A percentile compares a stretch with the other conserved stretches of the same genome.
Conservation (phyloP, 2,113 vertebrate species). For the Prionailurus viverrinus region DNA sequence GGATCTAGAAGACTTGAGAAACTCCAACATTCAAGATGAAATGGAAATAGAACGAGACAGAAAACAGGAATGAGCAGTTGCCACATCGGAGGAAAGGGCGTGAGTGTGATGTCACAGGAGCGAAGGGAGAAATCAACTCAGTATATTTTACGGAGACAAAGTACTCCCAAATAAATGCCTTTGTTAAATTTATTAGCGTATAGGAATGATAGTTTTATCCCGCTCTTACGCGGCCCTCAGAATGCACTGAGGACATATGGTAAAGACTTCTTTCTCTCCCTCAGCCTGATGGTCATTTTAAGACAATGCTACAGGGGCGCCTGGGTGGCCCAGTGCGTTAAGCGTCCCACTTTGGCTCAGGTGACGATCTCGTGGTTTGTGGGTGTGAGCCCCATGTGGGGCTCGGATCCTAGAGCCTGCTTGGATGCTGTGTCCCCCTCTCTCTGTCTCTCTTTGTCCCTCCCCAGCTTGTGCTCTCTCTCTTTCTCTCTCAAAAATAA, state of each 20-base stretch:
- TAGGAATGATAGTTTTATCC: background rate
- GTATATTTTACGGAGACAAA: background rate
- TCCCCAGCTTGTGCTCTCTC: no score
- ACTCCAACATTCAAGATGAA: background rate
- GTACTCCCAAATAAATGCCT: background rate
- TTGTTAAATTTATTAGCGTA: background rate
- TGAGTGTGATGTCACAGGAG: background rate
- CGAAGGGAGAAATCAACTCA: background rate
- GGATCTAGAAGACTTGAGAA: background rate
- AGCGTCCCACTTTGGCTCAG: no score
- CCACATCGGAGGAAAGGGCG: background rate
- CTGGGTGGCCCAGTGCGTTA: no score
- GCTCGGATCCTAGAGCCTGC: no score
- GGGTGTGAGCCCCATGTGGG: no score
- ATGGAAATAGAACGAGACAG: background rate
- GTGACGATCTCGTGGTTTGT: no score
- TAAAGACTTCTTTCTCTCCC: background rate
- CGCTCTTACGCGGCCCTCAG: background rate
- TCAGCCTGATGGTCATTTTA: background rate
- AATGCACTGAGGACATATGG: background rate
- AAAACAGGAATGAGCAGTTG: background rate
- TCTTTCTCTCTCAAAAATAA: no score
- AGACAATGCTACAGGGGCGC: background rate
- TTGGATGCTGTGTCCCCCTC: no score
- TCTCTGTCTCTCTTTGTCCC: no score